Base-by-base conservation (phyloP, 2,113 vertebrate genomes). In the Phoenicopterus ruber region DNA sequence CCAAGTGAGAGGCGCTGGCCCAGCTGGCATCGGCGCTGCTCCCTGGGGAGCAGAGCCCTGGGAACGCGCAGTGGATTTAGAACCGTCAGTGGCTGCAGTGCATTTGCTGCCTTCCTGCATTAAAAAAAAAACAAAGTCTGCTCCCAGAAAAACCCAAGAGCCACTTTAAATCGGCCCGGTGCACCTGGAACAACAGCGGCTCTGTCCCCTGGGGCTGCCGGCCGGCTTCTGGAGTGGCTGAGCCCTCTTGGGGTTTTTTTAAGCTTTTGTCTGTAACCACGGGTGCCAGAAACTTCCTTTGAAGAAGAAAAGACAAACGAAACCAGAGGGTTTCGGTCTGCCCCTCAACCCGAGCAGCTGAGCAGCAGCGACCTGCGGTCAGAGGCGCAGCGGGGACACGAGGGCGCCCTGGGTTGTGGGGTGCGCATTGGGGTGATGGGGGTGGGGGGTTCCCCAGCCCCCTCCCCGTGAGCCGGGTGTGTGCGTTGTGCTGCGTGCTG, bases 341-440 rank as follows among this genome's bases (percentile, higher is more conserved):
- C 16, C 25, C 49, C 57, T 26, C 9, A 0, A 1, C 6, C 49
- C 11, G 17, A 14, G 65, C 71, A 32, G 73, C 80, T 36, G 46
- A 17, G 31, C 74, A 34, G 54, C 92, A 63, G 57, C 0, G 0
- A 14, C 28, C 54, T 46, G 57, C 1, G 3, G 24, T 4, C 59
- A 19, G 4, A 17, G 65, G 49, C 2, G 0, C 1, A 2, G 21
- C 8, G 72, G 73, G 52, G 21, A 12, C 2, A 3, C 0, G 7
- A 25, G n/a, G 66, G 22, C 52, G 66, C 57, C 25, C 55, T 13
- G 66, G 9, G 8, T 2, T 58, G 54, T 36, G 71, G 76, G 62
- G 77, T 9, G 28, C 66, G 7, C 32, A 1, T 0, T 2, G 36
- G 28, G 34, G 17, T 2, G 47, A 14, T 3, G 26, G 38, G 52